Percentiles rank a stretch among this genome's conserved stretches.
Evolutionary conservation across 2,888 invertebrate species (phyloP).

Genomic region (Stictocephala bisonia): DNA sequence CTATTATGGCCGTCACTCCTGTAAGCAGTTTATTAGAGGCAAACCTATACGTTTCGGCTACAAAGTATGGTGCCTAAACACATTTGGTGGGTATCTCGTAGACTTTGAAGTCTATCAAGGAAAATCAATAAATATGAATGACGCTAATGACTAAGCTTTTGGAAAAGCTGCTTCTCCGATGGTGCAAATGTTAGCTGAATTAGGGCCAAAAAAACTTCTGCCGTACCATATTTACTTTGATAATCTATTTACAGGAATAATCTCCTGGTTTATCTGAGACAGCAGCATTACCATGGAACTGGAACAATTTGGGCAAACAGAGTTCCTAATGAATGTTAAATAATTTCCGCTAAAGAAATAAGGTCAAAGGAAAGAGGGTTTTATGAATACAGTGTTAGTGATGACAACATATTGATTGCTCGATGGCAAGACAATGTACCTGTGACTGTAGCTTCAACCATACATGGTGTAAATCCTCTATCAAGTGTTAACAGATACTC

Average conservation of each 20-base stretch:
- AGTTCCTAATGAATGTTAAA: conserved; percentile 54
- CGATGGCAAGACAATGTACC: conserved; percentile 27
- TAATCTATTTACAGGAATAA: conserved; percentile 57
- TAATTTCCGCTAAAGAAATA: conserved; percentile 13
- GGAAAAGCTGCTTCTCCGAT: conserved; percentile 58
- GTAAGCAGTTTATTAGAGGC: conserved; percentile 50
- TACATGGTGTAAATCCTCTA: conserved; percentile 20
- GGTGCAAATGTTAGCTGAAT: conserved; percentile 52
- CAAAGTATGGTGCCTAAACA: conserved; percentile 60
- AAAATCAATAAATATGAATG: conserved; percentile 49
- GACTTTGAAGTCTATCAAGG: conserved; percentile 60
- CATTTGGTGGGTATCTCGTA: conserved; percentile 53
- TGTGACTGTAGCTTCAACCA: conserved; percentile 29
- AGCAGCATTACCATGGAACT: conserved; percentile 55
- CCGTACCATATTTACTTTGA: conserved; percentile 57
- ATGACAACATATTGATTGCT: conserved; percentile 33
- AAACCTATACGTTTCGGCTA: conserved; percentile 61
- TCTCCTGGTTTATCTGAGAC: conserved; percentile 52
- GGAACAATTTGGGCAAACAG: conserved; percentile 57
- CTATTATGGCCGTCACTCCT: conserved; percentile 21
- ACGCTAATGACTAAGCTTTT: conserved; percentile 52
- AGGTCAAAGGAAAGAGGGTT: conserved; percentile 26
- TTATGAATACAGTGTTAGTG: conserved; percentile 26
- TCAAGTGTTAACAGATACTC: conserved; percentile 25
- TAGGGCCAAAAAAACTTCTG: conserved; percentile 51